These are phyloP conservation scores for Notospermus geniculatus DNA, from an alignment of 1,140 invertebrate species.

Conservation along the genomic window DNA sequence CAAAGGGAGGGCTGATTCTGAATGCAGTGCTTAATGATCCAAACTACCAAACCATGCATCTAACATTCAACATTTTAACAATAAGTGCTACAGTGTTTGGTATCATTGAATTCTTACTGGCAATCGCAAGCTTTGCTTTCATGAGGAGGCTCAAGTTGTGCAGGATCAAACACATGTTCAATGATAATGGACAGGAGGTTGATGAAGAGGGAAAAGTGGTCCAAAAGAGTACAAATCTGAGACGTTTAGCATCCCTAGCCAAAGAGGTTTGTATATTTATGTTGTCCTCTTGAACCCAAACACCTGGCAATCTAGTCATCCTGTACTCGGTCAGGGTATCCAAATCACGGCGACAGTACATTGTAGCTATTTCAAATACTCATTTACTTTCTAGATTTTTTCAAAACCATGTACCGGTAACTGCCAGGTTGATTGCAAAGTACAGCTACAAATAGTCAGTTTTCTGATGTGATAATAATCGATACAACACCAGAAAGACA, in stretches of 20 bases:
- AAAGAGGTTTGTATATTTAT: slow-evolving; percentile 40
- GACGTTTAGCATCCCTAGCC: slow-evolving; percentile 37
- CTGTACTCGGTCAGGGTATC: no score
- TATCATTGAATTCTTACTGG: slow-evolving; percentile 33
- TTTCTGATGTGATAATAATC: no score
- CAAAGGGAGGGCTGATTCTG: slow-evolving; percentile 41
- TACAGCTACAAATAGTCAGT: no score
- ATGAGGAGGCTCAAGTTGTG: slow-evolving; percentile 36
- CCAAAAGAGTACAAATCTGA: slow-evolving; percentile 31
- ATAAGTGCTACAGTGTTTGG: slow-evolving; percentile 36
- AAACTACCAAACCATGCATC: slow-evolving; percentile 37
- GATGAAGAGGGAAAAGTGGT: slow-evolving; percentile 43
- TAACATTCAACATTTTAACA: slow-evolving; percentile 41
- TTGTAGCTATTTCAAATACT: no score
- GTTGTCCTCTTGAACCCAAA: no score
- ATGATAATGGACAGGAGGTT: slow-evolving; percentile 43
- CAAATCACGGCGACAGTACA: no score
- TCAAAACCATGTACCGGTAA: no score
- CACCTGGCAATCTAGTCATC: no score
- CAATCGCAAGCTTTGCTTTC: slow-evolving; percentile 26
- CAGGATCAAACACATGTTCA: slow-evolving; percentile 37
- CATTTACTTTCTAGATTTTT: no score
- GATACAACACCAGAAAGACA: no score
- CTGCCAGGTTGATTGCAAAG: no score
- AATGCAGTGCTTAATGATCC: slow-evolving; percentile 33